phyloP scores from a whole-genome alignment of 92 coral and sea anemone genomes.

The Porites divaricata region DNA sequence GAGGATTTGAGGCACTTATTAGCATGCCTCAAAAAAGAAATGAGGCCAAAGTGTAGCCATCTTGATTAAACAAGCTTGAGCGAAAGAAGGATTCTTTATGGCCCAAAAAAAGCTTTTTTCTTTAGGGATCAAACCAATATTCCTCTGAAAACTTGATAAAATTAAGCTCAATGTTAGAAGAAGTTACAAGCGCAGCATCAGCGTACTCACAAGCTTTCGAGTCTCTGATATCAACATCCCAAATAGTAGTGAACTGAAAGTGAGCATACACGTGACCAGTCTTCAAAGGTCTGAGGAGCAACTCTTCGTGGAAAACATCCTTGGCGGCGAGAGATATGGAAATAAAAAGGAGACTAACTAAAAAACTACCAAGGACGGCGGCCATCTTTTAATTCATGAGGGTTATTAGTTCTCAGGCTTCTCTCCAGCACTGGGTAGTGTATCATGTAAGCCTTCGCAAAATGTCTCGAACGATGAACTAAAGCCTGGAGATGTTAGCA shows the following conservation, averaged over 20 bases:
- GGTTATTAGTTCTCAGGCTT: conserved; percentile 23
- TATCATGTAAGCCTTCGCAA: background rate
- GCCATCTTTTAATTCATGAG: conserved; percentile 56
- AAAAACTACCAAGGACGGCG: background rate
- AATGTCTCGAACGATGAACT: no score
- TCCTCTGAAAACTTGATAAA: no score
- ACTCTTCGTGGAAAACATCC: conserved; percentile 94
- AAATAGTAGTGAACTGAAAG: conserved; percentile 92
- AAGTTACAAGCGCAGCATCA: no score
- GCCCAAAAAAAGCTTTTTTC: no score
- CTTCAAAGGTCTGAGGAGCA: conserved; percentile 80
- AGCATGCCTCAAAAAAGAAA: no score
- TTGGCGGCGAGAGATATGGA: conserved; percentile 42
- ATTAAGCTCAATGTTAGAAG: no score
- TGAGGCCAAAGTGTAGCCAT: no score
- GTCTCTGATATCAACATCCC: conserved; percentile 88
- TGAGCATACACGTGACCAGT: conserved; percentile 94
- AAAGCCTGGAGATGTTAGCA: no score
- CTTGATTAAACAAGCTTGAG: no score
- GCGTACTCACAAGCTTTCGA: conserved; percentile 71
- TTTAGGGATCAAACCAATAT: no score
- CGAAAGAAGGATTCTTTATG: no score
- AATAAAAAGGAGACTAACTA: conserved; percentile 15
- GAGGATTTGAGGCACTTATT: no score
- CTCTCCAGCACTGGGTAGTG: background rate